Base-by-base conservation (phyloP, 2,888 invertebrate species). In the Brachypterus glaber region DNA sequence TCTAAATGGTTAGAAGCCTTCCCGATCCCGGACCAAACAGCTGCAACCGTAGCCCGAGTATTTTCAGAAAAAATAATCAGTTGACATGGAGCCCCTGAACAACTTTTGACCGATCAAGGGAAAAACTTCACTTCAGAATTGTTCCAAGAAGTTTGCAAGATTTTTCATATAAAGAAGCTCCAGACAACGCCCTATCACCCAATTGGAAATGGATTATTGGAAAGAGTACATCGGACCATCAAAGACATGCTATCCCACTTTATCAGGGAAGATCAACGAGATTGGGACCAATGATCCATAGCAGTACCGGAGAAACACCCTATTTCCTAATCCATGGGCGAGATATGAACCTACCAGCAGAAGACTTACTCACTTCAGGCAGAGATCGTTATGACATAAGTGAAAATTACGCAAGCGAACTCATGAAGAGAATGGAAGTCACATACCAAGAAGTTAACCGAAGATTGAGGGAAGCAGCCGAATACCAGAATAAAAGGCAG, bases 71-170 rank as follows among this genome's bases (percentile, higher is more conserved):
- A 47, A 4, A 49, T 51, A 5, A 41, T 57, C 4, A 25, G 43
- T 4, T 26, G 46, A n/a, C 52, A 53, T 35, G 53, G 55, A 4
- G 45, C 43, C 4, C 52, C 55, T 3, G 35, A 45, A 29, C 33
- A 39, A 24, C 33, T 57, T 14, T 16, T 57, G n/a, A 48, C 50
- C 13, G 51, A 53, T 37, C 41, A 43, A 40, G 50, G 51, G 15
- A 25, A 27, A 0, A 52, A 55, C 24, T 52, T 54, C 14, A 17
- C 43, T 3, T 49, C 50, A 1, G 30, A 39, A n/a, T 14, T 54
- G 8, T 36, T 35, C 12, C 27, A 26, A n/a, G 35, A 26, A 34
- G 26, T 34, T 8, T 34, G 34, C 14, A 11, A 21, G 7, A 34
- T 34, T 7, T 26, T 34, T 8, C 4, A 27, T 5, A 34, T 35